Base-by-base conservation (phyloP, 2,888 invertebrate genomes). In the Epirrhoe tristata region DNA sequence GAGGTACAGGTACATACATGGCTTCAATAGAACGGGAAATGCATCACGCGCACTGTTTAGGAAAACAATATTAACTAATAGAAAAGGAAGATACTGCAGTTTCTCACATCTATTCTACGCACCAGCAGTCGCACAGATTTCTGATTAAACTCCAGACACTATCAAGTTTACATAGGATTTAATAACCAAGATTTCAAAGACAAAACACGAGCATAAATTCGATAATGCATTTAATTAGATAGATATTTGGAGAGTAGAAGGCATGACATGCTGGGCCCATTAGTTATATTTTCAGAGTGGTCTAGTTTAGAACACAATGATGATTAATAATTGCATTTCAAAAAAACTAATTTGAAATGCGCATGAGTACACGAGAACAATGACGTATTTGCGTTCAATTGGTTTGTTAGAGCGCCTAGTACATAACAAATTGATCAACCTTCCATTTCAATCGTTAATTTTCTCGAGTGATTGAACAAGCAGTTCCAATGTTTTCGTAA, bases 341-440 rank as follows among this genome's bases (percentile, higher is more conserved):
- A 52, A 65, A 60, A 65, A 56, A 17, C 36, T 34, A 24, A 65
- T 59, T 52, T 62, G n/a, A 48, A 64, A 60, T 46, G 50, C 65
- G 69, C 60, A 63, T 62, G 39, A 61, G 46, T 63, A 54, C 63
- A 55, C 57, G 50, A 24, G 66, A 66, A 66, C 64, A 70, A 72
- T 66, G 55, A 57, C 58, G 53, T 46, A 67, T 63, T 64, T 58
- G 61, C 54, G 57, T 58, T 65, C 63, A 65, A 68, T 67, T 63
- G 67, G 58, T 66, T 62, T 57, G 59, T 55, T 65, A 62, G 16
- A 36, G 53, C 43, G 34, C 46, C 46, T 57, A 31, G 39, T 48
- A 31, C 52, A 59, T 34, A 60, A 54, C 48, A 43, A 64, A 60
- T 57, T 61, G 61, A 55, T 51, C 60, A 57, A 46, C 6, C 17